These are phyloP conservation scores for Pantherophis vulpinus DNA, from an alignment of 2,797 vertebrate genomes.

Conservation along the genomic window DNA sequence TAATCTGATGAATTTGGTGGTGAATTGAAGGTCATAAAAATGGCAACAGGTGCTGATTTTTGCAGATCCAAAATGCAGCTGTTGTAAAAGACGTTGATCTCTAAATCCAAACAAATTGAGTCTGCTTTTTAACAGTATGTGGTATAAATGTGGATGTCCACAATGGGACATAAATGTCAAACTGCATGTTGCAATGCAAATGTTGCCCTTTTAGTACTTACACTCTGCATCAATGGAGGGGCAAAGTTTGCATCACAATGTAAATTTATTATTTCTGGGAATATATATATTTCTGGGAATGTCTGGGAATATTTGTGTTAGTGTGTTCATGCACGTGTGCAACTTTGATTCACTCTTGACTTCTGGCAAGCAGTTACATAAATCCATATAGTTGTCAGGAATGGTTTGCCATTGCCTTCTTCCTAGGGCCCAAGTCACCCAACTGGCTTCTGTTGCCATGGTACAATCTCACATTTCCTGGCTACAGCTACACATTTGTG, in stretches of 20 bases:
- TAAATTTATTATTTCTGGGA: background rate
- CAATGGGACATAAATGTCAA: background rate
- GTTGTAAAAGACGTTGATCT: background rate
- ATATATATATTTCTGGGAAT: no score
- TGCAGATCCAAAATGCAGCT: background rate
- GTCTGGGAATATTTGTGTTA: background rate
- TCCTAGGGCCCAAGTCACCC: background rate
- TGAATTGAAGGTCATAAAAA: background rate
- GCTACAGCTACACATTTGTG: no score
- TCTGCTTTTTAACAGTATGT: background rate
- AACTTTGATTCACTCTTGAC: background rate
- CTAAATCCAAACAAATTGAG: background rate
- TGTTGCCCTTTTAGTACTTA: background rate
- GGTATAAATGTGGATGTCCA: background rate
- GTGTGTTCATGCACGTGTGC: background rate
- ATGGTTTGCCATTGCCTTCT: background rate
- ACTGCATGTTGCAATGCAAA: background rate
- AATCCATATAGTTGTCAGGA: background rate
- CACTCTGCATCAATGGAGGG: background rate
- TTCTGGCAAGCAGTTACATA: background rate
- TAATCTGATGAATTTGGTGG: background rate
- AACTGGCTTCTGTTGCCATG: background rate
- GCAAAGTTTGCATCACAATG: background rate
- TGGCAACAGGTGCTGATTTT: background rate
- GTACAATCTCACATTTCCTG: background rate